Evolutionary conservation across 1,140 invertebrate genomes (phyloP), one percentile per base, ranked within the genome.

Genomic region (Neodiprion fabricii): DNA sequence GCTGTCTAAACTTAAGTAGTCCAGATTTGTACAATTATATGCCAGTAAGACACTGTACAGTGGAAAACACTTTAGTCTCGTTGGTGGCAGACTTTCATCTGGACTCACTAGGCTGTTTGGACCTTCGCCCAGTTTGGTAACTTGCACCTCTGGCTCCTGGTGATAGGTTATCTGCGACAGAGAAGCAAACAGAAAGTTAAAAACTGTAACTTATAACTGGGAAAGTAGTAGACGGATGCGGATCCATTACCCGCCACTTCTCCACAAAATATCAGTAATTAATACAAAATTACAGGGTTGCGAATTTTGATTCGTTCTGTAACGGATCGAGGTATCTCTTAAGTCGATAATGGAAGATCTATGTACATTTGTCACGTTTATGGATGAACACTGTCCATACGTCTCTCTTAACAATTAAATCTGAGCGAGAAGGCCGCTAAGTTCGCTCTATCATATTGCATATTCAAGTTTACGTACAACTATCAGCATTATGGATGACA

Each of bases 61-160:
- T 77, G 96, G 95, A 85, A 96, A 95, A 86, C 95, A 96, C 83
- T 95, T 94, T 70, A 96, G 92, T 78, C 93, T 90, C 66, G 93
- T 90, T 12, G 89, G 87, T 14, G 88, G 86, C 71, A 88, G 82
- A 70, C 88, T 89, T 23, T 88, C 85, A 70, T 90, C 89, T 5
- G 88, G 86, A 11, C 82, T 81, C 28, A 89, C 82, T 0, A 89
- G 78, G 74, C 88, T 89, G 79, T 91, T 90, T 40, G 89, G 86
- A 71, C 90, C 89, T 81, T 91, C 90, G 49, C 88, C 87, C 67
- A 91, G 80, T 81, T 90, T 91, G 67, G 88, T 90, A 49, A 91
- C 90, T 81, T 89, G 89, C 61, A 91, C 91, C 71, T 91, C 90
- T 70, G 80, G 85, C 79, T 92, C 92, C 78, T 92, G 91, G 78